These are phyloP conservation scores for Apotomis capreana DNA, from an alignment of 2,888 invertebrate genomes.

Conservation along the genomic window DNA sequence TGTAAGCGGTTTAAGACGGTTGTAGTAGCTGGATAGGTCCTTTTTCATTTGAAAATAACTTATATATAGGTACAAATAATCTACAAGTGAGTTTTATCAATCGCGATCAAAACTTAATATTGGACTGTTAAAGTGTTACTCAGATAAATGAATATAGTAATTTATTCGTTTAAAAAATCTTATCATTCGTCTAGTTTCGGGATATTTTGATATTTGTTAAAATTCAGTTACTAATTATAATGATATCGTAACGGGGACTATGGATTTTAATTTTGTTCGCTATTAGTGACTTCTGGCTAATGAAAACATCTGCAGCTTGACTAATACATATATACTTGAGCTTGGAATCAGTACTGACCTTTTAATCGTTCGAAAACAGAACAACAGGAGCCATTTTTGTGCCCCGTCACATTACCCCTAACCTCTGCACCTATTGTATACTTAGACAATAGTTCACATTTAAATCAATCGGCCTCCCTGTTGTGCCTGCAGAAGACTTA, in stretches of 20 bases:
- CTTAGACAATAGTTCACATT: constrained; percentile 50
- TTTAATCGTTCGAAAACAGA: background rate
- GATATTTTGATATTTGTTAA: no score
- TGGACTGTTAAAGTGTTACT: no score
- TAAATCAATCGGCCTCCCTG: constrained; percentile 69
- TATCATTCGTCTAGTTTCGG: no score
- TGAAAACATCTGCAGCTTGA: no score
- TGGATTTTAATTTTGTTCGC: no score
- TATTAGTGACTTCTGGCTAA: no score
- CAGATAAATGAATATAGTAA: no score
- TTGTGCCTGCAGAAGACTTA: constrained; percentile 76
- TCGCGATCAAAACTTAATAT: no score
- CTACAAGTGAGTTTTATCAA: no score
- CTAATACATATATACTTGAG: background rate
- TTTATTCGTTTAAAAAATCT: no score
- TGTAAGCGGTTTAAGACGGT: constrained; percentile 52
- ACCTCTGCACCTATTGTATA: constrained; percentile 33
- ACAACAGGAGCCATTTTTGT: background rate
- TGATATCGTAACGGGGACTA: no score
- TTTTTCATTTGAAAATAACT: background rate
- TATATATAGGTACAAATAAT: background rate
- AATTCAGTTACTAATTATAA: no score
- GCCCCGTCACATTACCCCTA: constrained; percentile 15
- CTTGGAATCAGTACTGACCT: background rate
- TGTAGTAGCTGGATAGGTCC: constrained; percentile 24